A percentile compares a stretch with the other conserved stretches of the same genome.
Conservation (phyloP, 2,888 invertebrate species). For the Callosobruchus maculatus region DNA sequence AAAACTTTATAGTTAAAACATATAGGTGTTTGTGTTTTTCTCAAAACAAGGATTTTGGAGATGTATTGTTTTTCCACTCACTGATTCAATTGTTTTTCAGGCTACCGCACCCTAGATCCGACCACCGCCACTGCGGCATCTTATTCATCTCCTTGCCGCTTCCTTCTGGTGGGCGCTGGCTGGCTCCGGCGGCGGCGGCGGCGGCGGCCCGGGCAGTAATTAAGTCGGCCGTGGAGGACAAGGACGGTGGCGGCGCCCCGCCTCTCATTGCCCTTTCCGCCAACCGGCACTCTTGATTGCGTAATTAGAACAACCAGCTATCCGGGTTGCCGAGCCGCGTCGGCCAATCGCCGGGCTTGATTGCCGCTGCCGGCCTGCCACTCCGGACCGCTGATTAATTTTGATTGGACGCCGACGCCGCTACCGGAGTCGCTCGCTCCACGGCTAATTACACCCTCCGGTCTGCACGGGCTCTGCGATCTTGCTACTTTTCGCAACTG, state of each 20-base stretch:
- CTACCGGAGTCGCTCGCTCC: background rate
- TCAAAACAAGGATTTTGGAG: too few species aligned
- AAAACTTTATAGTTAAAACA: too few species aligned
- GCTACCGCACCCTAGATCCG: background rate
- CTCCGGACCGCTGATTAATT: background rate
- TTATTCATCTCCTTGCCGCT: background rate
- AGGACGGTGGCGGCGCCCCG: constrained; percentile 28
- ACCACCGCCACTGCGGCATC: background rate
- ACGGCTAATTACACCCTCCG: background rate
- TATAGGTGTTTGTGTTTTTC: too few species aligned
- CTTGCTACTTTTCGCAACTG: background rate
- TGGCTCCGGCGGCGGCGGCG: too few species aligned
- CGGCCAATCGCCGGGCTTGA: constrained; percentile 41
- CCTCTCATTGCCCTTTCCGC: constrained; percentile 37
- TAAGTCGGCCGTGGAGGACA: constrained; percentile 32
- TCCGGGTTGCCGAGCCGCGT: constrained; percentile 29
- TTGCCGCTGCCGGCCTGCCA: constrained; percentile 28
- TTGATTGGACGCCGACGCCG: background rate
- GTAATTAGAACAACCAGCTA: constrained; percentile 49
- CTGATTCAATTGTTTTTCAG: too few species aligned
- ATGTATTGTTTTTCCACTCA: too few species aligned
- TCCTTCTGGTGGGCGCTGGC: background rate
- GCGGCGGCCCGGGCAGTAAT: constrained; percentile 42
- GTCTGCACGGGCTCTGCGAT: background rate
- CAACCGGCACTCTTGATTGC: constrained; percentile 47